A percentile compares a stretch with the other conserved stretches of the same genome.
Conservation (phyloP, 2,113 vertebrate species). For the Hippocampus mohnikei region DNA sequence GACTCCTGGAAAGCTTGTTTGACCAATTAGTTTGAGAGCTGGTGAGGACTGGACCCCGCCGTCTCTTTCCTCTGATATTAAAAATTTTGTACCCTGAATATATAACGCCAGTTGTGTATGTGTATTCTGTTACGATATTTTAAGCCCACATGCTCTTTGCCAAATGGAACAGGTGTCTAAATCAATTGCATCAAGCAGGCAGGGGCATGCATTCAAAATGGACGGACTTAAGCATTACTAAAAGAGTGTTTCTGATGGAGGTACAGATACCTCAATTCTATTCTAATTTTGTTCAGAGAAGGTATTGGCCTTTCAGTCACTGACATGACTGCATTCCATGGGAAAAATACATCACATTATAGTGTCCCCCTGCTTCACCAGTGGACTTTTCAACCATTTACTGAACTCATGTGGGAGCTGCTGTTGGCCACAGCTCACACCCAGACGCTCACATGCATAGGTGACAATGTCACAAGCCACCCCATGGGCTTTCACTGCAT, state of each 20-base stretch:
- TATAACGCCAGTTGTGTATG: too few species aligned
- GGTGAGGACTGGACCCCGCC: too few species aligned
- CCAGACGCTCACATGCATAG: neutral
- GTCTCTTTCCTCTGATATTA: too few species aligned
- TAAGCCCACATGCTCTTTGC: slow-evolving; percentile 19
- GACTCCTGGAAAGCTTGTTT: too few species aligned
- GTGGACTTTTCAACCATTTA: too few species aligned
- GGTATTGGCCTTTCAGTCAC: neutral
- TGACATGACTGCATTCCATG: neutral
- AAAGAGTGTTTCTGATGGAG: slow-evolving; percentile 40
- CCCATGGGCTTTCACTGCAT: too few species aligned
- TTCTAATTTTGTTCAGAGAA: slow-evolving; percentile 19
- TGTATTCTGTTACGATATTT: too few species aligned
- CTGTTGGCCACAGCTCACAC: neutral
- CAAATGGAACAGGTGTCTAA: slow-evolving; percentile 59
- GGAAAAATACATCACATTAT: neutral
- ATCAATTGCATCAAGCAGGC: slow-evolving; percentile 46
- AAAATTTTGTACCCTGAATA: too few species aligned
- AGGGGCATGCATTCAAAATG: slow-evolving; percentile 23
- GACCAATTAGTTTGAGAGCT: too few species aligned
- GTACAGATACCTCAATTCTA: slow-evolving; percentile 30
- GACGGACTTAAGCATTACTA: slow-evolving; percentile 30
- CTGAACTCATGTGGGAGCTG: neutral
- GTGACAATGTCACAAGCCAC: too few species aligned
- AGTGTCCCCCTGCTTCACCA: too few species aligned